Evolutionary conservation across 2,113 vertebrate genomes (phyloP).

Genomic region (Myxocyprinus asiaticus): DNA sequence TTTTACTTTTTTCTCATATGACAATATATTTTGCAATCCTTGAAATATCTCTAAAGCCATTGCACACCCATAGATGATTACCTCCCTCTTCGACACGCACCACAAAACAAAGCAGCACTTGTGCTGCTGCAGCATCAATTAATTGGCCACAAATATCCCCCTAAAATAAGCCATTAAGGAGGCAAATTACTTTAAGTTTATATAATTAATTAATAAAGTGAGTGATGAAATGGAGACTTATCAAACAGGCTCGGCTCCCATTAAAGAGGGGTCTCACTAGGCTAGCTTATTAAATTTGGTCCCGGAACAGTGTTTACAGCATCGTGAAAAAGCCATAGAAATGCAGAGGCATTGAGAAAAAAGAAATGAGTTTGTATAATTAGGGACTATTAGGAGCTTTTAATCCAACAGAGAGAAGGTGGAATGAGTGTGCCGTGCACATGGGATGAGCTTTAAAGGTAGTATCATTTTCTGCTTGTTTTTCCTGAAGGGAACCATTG

Average conservation of each 20-base stretch:
- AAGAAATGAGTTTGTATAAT: conserved; percentile 79
- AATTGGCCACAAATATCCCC: conserved; percentile 76
- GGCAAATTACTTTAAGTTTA: conserved; percentile 80
- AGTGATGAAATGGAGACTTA: conserved; percentile 81
- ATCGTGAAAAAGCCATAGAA: conserved; percentile 62
- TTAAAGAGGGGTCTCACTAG: conserved; percentile 76
- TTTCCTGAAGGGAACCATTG: conserved; percentile 67
- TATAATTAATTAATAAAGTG: conserved; percentile 82
- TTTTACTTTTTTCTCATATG: not conserved
- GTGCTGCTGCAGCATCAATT: conserved; percentile 67
- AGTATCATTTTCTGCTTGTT: conserved; percentile 66
- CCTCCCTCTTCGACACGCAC: conserved; percentile 39
- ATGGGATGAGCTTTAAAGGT: conserved; percentile 59
- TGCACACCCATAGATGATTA: not conserved
- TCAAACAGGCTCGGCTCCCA: conserved; percentile 78
- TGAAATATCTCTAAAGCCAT: not conserved
- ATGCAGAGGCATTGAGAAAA: conserved; percentile 73
- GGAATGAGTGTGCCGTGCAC: conserved; percentile 29
- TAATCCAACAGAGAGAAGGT: conserved; percentile 69
- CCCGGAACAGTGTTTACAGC: conserved; percentile 74
- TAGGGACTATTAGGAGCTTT: conserved; percentile 79
- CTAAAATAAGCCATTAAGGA: conserved; percentile 76
- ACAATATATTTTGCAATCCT: not conserved
- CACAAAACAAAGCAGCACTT: conserved; percentile 68
- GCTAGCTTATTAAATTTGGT: conserved; percentile 74